Percentiles rank a stretch among this genome's conserved stretches.
Conservation (phyloP, 2,888 invertebrate genomes). For the Polymixis lichenea region DNA sequence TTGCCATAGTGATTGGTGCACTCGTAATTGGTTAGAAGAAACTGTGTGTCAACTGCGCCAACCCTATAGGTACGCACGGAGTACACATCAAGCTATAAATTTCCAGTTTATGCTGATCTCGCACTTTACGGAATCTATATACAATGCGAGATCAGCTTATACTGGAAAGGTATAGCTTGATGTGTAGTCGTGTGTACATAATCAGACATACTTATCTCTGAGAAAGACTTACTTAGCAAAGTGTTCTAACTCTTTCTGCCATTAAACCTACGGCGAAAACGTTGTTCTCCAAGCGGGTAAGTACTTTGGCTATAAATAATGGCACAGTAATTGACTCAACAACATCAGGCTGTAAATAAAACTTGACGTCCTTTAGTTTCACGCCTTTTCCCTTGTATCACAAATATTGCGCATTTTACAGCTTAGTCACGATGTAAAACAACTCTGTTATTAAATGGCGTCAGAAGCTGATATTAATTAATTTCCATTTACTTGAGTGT, state of each 20-base stretch:
- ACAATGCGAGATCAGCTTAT: too few relatives aligned
- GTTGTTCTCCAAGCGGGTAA: not conserved
- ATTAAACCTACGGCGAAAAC: not conserved
- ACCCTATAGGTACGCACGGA: too few relatives aligned
- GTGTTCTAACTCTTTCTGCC: not conserved
- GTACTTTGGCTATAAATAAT: slow-evolving; percentile 24
- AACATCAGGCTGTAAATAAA: slow-evolving; percentile 17
- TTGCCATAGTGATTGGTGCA: too few relatives aligned
- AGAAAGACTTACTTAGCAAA: too few relatives aligned
- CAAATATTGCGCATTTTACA: slow-evolving; percentile 15
- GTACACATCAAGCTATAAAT: too few relatives aligned
- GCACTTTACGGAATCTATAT: too few relatives aligned
- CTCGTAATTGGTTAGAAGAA: too few relatives aligned
- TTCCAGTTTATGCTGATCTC: too few relatives aligned
- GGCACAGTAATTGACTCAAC: slow-evolving; percentile 5
- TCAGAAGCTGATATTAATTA: slow-evolving; percentile 8
- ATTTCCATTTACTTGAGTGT: slow-evolving; percentile 1
- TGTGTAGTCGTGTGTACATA: too few relatives aligned
- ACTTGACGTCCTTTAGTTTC: slow-evolving; percentile 18
- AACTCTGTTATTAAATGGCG: slow-evolving; percentile 17
- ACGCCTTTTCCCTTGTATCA: slow-evolving; percentile 16
- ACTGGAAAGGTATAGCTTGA: too few relatives aligned
- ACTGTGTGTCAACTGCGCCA: too few relatives aligned
- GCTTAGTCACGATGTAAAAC: slow-evolving; percentile 33
- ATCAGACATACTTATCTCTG: too few relatives aligned